Percentiles rank a stretch among this genome's conserved stretches.
Evolutionary conservation across 2,797 vertebrate genomes (phyloP).

Genomic region (Petrocephalus schoutedeni): DNA sequence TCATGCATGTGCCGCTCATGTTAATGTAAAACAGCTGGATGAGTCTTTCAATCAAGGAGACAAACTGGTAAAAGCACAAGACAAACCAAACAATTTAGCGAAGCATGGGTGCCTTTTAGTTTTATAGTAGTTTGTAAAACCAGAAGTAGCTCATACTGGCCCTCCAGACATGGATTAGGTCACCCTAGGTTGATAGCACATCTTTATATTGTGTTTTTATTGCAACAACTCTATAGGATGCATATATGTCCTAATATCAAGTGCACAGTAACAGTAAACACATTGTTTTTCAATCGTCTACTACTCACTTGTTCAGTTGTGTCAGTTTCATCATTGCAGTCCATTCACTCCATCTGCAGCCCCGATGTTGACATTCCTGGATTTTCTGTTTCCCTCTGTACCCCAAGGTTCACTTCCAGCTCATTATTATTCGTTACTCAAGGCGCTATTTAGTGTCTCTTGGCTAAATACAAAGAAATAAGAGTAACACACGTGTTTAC

Average conservation of each 20-base stretch:
- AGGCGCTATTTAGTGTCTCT: background rate
- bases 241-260: background rate
- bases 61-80: too few species aligned
- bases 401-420: background rate
- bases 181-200: too few species aligned
- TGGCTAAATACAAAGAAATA: background rate
- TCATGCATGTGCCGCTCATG: too few species aligned
- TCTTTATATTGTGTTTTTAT: background rate
- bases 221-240: background rate
- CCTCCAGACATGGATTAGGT: too few species aligned
- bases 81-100: too few species aligned
- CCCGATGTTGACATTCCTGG: background rate
- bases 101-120: too few species aligned
- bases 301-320: background rate
- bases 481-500: background rate
- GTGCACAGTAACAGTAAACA: background rate
- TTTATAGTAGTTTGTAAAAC: too few species aligned
- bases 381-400: background rate
- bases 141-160: too few species aligned
- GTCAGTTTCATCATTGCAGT: background rate
- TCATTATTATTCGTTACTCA: background rate
- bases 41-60: too few species aligned
- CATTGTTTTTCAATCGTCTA: background rate
- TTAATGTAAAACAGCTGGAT: too few species aligned
- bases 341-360: background rate